These are phyloP conservation scores for Subanguina moxae DNA, from an alignment of 1,140 invertebrate species.

Conservation along the genomic window DNA sequence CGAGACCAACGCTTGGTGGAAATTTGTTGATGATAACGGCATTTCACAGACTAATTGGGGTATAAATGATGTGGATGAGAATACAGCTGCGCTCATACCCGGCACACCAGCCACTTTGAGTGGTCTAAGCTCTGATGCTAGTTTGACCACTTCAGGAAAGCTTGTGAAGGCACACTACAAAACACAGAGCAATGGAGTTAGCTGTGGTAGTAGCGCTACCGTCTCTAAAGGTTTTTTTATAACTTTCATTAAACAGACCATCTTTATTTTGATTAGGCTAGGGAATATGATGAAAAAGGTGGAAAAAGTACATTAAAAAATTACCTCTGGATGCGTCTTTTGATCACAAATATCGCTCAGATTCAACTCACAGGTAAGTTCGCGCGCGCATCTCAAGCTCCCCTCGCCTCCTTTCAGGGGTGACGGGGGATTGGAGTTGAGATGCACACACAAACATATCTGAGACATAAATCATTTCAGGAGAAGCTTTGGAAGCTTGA, in stretches of 20 bases:
- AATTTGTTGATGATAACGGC: conserved; percentile 12
- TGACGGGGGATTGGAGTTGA: too few relatives aligned
- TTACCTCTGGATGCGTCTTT: too few relatives aligned
- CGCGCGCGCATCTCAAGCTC: too few relatives aligned
- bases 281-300: neutral
- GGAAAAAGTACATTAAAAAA: neutral
- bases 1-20: conserved; percentile 17
- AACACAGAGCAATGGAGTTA: neutral
- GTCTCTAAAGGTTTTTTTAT: too few relatives aligned
- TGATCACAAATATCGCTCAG: too few relatives aligned
- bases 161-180: conserved; percentile 15
- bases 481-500: too few relatives aligned
- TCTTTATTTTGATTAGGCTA: too few relatives aligned
- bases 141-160: conserved; percentile 14
- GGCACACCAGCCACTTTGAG: neutral
- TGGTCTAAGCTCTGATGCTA: neutral
- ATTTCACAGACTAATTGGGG: conserved; percentile 24
- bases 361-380: too few relatives aligned
- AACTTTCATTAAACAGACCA: too few relatives aligned
- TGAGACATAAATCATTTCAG: too few relatives aligned
- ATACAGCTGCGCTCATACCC: neutral
- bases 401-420: too few relatives aligned
- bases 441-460: too few relatives aligned
- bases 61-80: conserved; percentile 10
- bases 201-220: neutral